Base-by-base conservation (phyloP, 2,888 invertebrate genomes). In the Scaptomyza caliginosa region DNA sequence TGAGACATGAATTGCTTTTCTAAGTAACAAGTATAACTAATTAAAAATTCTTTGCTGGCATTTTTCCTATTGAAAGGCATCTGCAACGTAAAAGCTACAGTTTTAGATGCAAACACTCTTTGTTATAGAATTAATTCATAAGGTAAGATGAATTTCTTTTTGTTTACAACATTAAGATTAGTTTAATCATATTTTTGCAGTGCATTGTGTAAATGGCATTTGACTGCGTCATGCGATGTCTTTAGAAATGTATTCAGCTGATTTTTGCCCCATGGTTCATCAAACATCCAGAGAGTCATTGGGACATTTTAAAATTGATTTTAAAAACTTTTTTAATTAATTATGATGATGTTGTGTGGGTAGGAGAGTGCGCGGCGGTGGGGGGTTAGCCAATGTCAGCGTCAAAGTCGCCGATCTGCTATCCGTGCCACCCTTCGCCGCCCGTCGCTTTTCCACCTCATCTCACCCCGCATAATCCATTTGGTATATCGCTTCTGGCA, bases 251-350 rank as follows among this genome's bases (percentile, higher is more conserved):
- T 62, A 23, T 62, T 34, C 46, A 67, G 52, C 55, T 65, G 63
- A 49, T 42, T 51, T 60, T 60, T 58, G 60, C 21, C 36, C 46
- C 58, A 67, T 62, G 86, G 83, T 69, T 83, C 84, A 79, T 80
- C 84, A 86, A 69, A 71, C 58, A 76, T 54, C 65, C 77, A 84
- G 2, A 34, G 3, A 34, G 81, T 74, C 86, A 76, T 73, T 69
- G 73, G 74, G 78, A 68, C 77, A 81, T 84, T 74, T 70, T 49
- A 64, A 81, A 83, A 83, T 87, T 85, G 86, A 87, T 87, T 83
- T 85, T 70, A 80, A 75, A 82, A 83, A 87, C 87, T 85, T 83
- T 83, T 83, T 83, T 87, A 83, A 83, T 83, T 83, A 83, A 83
- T 83, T 87, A 83, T 87, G 83, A 87, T 83, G 86, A 83, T 78